These are phyloP conservation scores for Hydractinia echinata DNA, from an alignment of 30 jellyfish, hydroid and myxozoan genomes.

Conservation along the genomic window DNA sequence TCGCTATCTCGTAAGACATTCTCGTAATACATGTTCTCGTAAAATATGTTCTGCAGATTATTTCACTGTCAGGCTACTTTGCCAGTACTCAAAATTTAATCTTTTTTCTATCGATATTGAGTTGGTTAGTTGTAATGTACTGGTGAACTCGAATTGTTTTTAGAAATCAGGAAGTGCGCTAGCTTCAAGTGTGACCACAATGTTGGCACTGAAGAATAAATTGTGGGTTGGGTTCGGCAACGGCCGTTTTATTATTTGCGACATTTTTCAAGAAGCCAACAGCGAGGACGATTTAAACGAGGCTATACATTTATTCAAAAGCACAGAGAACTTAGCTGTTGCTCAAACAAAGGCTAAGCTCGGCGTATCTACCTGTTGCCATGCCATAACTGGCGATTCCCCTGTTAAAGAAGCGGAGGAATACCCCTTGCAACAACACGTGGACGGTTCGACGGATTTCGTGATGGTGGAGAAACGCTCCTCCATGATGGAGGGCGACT, in stretches of 20 bases:
- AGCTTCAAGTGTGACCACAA: constrained; percentile 54
- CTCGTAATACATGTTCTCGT: neutral
- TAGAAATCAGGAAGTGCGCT: neutral
- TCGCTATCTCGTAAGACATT: neutral
- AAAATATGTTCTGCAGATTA: neutral
- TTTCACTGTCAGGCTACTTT: too few relatives aligned
- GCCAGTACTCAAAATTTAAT: too few relatives aligned
- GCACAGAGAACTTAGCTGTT: neutral
- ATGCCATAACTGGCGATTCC: constrained; percentile 44
- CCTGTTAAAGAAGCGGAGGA: neutral
- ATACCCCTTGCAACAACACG: neutral
- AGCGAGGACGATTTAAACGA: constrained; percentile 40
- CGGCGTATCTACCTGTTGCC: constrained; percentile 50
- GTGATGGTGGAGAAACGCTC: constrained; percentile 24
- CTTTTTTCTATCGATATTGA: too few relatives aligned
- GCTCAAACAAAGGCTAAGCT: neutral
- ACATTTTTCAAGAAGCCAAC: constrained; percentile 48
- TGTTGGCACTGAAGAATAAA: constrained; percentile 54
- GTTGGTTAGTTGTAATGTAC: too few relatives aligned
- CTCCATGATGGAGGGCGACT: neutral
- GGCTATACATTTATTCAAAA: constrained; percentile 13
- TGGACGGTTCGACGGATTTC: constrained; percentile 3
- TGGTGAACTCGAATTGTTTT: neutral
- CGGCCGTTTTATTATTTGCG: constrained; percentile 82
- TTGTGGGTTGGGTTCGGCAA: constrained; percentile 94